phyloP scores from a whole-genome alignment of 2,888 invertebrate species.

The Cryptocephalus moraei region DNA sequence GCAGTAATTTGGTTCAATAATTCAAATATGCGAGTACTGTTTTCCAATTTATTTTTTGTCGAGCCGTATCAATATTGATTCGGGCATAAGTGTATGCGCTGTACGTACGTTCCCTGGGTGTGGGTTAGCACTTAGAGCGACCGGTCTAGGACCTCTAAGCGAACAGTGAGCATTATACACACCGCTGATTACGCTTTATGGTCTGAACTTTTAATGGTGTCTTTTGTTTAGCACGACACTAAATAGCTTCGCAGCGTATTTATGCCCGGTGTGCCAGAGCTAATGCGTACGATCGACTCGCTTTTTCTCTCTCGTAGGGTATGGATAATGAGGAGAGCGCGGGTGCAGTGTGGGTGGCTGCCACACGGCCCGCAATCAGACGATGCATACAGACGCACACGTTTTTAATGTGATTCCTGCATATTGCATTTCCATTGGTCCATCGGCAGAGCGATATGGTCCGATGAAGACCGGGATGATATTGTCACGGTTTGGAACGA shows the following conservation, averaged over 20 bases:
- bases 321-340: slow-evolving; percentile 18
- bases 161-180: slow-evolving; percentile 13
- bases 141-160: background rate
- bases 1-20: too few species aligned
- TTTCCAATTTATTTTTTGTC: too few species aligned
- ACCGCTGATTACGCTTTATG: slow-evolving; percentile 31
- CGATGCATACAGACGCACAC: slow-evolving; percentile 3
- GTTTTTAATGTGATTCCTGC: slow-evolving; percentile 19
- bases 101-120: too few species aligned
- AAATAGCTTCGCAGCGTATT: slow-evolving; percentile 31
- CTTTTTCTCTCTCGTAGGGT: slow-evolving; percentile 23
- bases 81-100: too few species aligned
- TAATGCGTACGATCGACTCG: slow-evolving; percentile 24
- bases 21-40: too few species aligned
- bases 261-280: slow-evolving; percentile 17
- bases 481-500: too few species aligned
- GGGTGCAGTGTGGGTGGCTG: slow-evolving; percentile 30
- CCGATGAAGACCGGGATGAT: too few species aligned
- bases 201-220: slow-evolving; percentile 33
- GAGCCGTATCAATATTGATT: too few species aligned
- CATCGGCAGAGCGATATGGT: too few species aligned
- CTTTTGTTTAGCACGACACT: slow-evolving; percentile 34
- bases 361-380: slow-evolving; percentile 12
- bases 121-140: too few species aligned
- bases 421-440: slow-evolving; percentile 1